Evolutionary conservation across 2,113 vertebrate genomes (phyloP), one percentile per base, ranked within the genome.

Genomic region (Pycnonotus jocosus): DNA sequence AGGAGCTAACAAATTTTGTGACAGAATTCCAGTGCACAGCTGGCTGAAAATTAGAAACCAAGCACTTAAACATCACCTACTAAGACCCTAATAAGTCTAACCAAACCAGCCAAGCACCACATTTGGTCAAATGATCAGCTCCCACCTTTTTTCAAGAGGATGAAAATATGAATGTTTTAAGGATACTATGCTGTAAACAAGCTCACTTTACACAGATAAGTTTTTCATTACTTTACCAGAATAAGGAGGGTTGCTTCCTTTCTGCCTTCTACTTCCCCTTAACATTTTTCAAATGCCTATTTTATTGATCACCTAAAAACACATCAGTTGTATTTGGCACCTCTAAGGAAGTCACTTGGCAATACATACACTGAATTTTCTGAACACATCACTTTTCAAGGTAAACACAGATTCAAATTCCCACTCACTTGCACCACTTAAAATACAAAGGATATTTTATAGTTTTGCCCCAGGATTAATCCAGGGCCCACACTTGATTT

Each of bases 1-100:
- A 21, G 9, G 9, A 48, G 15, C 6, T 21, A 77, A 62, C 3
- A 13, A 13, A 16, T 70, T 79, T 90, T 76, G 48, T 77, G 38
- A 70, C 56, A 72, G 33, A 74, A 68, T 78, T 60, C 22, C 15
- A 33, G 23, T 20, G 58, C 53, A 62, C 25, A 72, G 35, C 27
- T 77, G 31, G 27, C 50, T 80, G 78, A 47, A 94, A 86, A 93
- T 62, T 11, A 81, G 85, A 95, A 88, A 20, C 9, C 33, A 64
- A 65, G 19, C 4, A 5, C 33, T 50, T 78, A 62, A 90, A 44
- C 44, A 72, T 27, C 47, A 68, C 31, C 27, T 51, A 48, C 40
- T 45, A 72, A 68, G 74, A 42, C 10, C 3, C 3, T 38, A n/a
- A 72, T 50, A 31, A 73, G 86, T 33, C n/a, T 73, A 88, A 58